These are phyloP conservation scores for Hypotaenidia philippensis DNA, from an alignment of 2,797 vertebrate species.

Conservation along the genomic window DNA sequence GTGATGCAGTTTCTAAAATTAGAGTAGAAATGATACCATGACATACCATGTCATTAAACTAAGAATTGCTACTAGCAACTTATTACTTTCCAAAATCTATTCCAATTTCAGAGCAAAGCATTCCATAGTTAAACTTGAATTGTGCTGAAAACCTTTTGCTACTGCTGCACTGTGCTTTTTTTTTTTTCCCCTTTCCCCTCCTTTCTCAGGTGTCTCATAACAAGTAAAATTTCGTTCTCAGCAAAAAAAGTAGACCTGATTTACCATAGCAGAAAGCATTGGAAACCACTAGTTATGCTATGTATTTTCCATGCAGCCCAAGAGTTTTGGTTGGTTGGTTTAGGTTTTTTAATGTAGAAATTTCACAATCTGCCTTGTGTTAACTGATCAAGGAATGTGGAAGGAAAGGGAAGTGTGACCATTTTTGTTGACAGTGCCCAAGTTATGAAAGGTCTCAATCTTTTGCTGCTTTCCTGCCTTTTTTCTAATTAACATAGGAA, in stretches of 20 bases:
- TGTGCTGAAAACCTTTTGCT: background rate
- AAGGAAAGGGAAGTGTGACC: background rate
- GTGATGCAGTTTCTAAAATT: background rate
- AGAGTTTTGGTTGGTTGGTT: background rate
- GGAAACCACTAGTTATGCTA: background rate
- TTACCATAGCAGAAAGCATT: background rate
- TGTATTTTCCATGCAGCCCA: background rate
- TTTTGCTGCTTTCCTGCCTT: background rate
- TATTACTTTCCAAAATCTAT: background rate
- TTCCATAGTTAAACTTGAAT: background rate
- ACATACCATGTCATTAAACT: background rate
- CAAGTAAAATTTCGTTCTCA: background rate
- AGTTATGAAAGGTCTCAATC: background rate
- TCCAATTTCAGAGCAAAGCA: background rate
- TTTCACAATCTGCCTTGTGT: fast-evolving
- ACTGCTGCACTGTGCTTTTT: background rate
- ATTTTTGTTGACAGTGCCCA: background rate
- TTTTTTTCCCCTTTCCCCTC: background rate
- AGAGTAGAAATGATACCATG: background rate
- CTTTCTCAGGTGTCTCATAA: background rate
- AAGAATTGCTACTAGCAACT: slow-evolving; percentile 8
- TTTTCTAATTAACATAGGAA: background rate
- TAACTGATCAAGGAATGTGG: background rate
- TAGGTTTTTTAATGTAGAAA: background rate
- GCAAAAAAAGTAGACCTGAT: background rate